These are phyloP conservation scores for Dissostichus mawsoni DNA, from an alignment of 2,113 vertebrate genomes.

Conservation along the genomic window DNA sequence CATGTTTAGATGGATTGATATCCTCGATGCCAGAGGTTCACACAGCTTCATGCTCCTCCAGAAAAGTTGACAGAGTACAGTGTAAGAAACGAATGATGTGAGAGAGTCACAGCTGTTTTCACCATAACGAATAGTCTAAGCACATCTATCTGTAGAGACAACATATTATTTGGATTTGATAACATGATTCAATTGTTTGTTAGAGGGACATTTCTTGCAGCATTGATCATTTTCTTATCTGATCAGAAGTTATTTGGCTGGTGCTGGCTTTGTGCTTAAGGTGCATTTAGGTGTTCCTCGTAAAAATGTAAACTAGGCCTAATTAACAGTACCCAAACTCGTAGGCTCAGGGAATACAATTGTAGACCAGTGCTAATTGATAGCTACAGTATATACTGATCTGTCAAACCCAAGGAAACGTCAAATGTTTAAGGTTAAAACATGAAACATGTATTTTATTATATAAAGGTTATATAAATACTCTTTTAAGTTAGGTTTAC, in stretches of 20 bases:
- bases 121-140: too few species aligned
- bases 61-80: not conserved
- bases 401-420: not conserved
- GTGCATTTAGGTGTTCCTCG: slow-evolving; percentile 34
- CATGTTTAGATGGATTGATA: slow-evolving; percentile 27
- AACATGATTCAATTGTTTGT: not conserved
- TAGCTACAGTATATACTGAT: not conserved
- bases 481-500: not conserved
- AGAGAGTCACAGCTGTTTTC: not conserved
- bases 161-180: not conserved
- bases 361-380: rapidly evolving
- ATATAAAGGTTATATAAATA: too few species aligned
- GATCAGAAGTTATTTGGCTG: slow-evolving; percentile 21
- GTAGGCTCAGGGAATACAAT: not conserved
- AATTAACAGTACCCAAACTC: not conserved
- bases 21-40: not conserved
- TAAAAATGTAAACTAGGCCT: slow-evolving; percentile 13
- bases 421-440: not conserved
- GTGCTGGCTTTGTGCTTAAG: slow-evolving; percentile 11
- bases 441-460: too few species aligned
- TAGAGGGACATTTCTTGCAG: not conserved
- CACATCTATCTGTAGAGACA: too few species aligned
- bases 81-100: not conserved
- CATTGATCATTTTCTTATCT: slow-evolving; percentile 38
- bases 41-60: not conserved